Base-by-base conservation (phyloP, 1,140 invertebrate genomes). In the Nasonia giraulti region DNA sequence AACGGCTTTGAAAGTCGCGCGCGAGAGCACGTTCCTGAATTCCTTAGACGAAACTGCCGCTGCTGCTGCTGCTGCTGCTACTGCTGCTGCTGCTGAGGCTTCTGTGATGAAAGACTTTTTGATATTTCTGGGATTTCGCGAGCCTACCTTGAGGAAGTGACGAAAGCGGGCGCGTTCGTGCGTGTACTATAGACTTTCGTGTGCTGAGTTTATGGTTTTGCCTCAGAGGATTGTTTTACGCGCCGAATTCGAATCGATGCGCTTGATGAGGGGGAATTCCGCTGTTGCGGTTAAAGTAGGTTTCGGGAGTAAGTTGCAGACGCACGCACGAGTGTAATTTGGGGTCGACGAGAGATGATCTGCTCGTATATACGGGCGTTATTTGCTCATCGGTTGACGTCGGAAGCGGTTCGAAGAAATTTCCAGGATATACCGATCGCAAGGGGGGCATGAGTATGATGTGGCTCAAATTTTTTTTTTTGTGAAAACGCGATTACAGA, bases 131-230 rank as follows among this genome's bases (percentile, higher is more conserved):
- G 23, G 10, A 44, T 44, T 75, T 75, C 73, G 33, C 73, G 31
- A 40, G 37, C 37, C 33, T 10, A 31, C 73, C 73, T 75, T 75
- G 73, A 75, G 33, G 73, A 75, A 75, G 37, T 75, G 73, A 75
- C 73, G 73, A 75, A 75, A 75, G 73, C 37, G 7, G 11, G 17
- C 14, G 6, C 20, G 55, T 62, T 62, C 55, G 20, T 62, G 55
- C 55, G 55, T n/a, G 20, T n/a, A 62, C 27, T 55, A 12, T 55
- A 12, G 10, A 47, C 47, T 14, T 17, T 12, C 47, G 12, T 50
- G 14, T 44, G 44, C 11, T 47, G 10, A 47, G 12, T 47, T 2
- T 47, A 47, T 10, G 5, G 33, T 3, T 44, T 44, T 44, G 7
- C 5, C 40, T 44, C 40, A 1, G 40, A 44, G 40, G 40, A 44